Evolutionary conservation across 2,888 invertebrate genomes (phyloP).

Genomic region (Chaitophorus viminalis): DNA sequence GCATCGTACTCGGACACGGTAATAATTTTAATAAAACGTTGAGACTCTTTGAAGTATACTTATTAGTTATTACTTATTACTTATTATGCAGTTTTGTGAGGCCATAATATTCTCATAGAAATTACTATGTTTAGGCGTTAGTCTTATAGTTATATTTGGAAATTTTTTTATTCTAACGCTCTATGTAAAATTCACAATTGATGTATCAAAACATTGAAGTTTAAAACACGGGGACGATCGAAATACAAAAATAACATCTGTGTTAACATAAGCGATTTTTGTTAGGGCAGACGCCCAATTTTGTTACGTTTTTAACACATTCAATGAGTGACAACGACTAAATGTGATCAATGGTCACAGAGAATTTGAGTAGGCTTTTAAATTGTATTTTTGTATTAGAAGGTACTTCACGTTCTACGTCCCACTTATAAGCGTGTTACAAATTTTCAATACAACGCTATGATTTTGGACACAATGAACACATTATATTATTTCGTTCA

Average conservation of each 20-base stretch:
- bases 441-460: too few relatives aligned
- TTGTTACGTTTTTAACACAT: constrained; percentile 23
- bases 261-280: constrained; percentile 26
- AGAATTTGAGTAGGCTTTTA: constrained; percentile 1
- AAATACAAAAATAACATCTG: constrained; percentile 38
- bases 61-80: too few relatives aligned
- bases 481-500: too few relatives aligned
- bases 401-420: too few relatives aligned
- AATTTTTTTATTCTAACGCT: not conserved
- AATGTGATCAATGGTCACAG: not conserved
- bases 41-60: too few relatives aligned
- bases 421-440: too few relatives aligned
- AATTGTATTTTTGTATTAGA: not conserved
- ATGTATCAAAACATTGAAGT: not conserved
- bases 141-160: too few relatives aligned
- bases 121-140: too few relatives aligned
- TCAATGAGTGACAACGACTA: not conserved
- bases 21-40: constrained; percentile 63
- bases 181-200: not conserved
- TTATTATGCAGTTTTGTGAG: too few relatives aligned
- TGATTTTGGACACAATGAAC: too few relatives aligned
- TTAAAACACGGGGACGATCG: constrained; percentile 15
- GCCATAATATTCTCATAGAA: too few relatives aligned
- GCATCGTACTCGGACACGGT: constrained; percentile 84
- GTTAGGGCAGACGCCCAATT: constrained; percentile 45